A percentile compares a stretch with the other conserved stretches of the same genome.
phyloP scores from a whole-genome alignment of 2,888 invertebrate genomes.

The Thecophora atra region DNA sequence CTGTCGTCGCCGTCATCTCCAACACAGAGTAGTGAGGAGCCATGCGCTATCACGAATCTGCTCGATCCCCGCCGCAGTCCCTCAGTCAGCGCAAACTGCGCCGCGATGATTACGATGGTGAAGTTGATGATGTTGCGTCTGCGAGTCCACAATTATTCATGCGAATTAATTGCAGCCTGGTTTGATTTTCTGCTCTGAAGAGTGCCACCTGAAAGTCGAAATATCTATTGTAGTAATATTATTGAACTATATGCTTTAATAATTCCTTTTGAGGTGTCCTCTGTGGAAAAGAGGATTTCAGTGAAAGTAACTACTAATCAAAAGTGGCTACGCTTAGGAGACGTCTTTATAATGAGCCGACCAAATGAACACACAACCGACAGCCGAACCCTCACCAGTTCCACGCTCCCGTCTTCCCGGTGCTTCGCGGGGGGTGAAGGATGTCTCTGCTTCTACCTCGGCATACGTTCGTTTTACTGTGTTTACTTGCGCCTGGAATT shows the following conservation, averaged over 20 bases:
- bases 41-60: not conserved
- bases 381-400: not conserved
- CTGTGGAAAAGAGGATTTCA: no score
- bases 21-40: not conserved
- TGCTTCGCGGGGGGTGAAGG: not conserved
- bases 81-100: no score
- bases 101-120: not conserved
- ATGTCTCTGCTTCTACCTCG: not conserved
- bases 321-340: not conserved
- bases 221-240: no score
- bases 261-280: no score
- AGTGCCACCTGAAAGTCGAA: constrained; percentile 11
- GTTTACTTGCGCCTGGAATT: constrained; percentile 8
- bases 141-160: constrained; percentile 2
- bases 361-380: constrained; percentile 4
- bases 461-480: not conserved
- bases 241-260: no score
- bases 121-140: not conserved
- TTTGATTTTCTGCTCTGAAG: not conserved
- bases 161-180: constrained; percentile 5
- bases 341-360: not conserved
- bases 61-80: no score
- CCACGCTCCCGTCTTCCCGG: not conserved
- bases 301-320: no score
- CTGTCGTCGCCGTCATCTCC: not conserved